These are phyloP conservation scores for Mus musculus DNA, from an alignment of 2,113 vertebrate species.

Conservation along the genomic window GRCm39 chr9:116966501-116967000, in stretches of 20 bases:
- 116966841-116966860: too few species aligned
- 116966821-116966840: not conserved
- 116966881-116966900: not conserved
- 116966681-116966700: not conserved
- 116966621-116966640: too few species aligned
- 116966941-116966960: too few species aligned
- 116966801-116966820: not conserved
- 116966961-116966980: too few species aligned
- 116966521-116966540: constrained; percentile 23
- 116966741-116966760: not conserved
- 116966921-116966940: too few species aligned
- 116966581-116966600: not conserved
- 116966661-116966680: not conserved
- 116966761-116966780: too few species aligned
- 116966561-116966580: constrained; percentile 2
- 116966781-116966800: too few species aligned
- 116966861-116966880: not conserved
- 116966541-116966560: constrained; percentile 41
- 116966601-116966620: too few species aligned
- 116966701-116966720: not conserved
- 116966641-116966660: too few species aligned
- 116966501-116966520: not conserved
- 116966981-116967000: too few species aligned
- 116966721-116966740: not conserved
- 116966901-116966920: too few species aligned